A percentile compares a stretch with the other conserved stretches of the same genome.
Conservation (phyloP, 2,888 invertebrate genomes). For the Prosapia bicincta region DNA sequence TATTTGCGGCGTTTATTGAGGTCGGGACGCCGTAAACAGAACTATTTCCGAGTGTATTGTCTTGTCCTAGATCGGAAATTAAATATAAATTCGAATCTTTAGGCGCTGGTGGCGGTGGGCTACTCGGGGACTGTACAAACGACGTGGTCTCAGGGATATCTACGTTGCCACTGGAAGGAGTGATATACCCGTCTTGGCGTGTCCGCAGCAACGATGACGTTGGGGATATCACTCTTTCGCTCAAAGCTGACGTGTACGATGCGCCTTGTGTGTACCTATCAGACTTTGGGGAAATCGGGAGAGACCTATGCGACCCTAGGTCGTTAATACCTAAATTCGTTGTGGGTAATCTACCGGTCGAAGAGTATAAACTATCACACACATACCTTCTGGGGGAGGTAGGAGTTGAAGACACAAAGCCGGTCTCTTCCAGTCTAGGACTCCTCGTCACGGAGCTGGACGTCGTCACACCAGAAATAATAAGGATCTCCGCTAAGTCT, state of each 20-base stretch:
- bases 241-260: slow-evolving; percentile 46
- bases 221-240: slow-evolving; percentile 58
- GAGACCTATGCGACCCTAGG: slow-evolving; percentile 21
- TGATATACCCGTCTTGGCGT: slow-evolving; percentile 58
- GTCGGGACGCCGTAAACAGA: not conserved
- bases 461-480: slow-evolving; percentile 8
- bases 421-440: slow-evolving; percentile 5
- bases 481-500: slow-evolving; percentile 13
- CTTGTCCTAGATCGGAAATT: slow-evolving; percentile 10
- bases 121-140: slow-evolving; percentile 56
- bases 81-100: slow-evolving; percentile 49
- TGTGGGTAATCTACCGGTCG: slow-evolving; percentile 14
- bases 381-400: slow-evolving; percentile 31
- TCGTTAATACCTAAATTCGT: slow-evolving; percentile 3
- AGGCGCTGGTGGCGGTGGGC: slow-evolving; percentile 78
- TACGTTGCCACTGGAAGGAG: slow-evolving; percentile 7
- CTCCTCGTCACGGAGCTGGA: not conserved
- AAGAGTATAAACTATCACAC: slow-evolving; percentile 11
- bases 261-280: slow-evolving; percentile 39
- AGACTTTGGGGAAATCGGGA: slow-evolving; percentile 29
- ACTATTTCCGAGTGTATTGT: not conserved
- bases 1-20: not conserved
- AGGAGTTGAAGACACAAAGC: slow-evolving; percentile 30
- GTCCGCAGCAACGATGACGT: slow-evolving; percentile 58
- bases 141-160: slow-evolving; percentile 21